Conservation (phyloP, 2,888 invertebrate species). For the Drosophila formosana region DNA sequence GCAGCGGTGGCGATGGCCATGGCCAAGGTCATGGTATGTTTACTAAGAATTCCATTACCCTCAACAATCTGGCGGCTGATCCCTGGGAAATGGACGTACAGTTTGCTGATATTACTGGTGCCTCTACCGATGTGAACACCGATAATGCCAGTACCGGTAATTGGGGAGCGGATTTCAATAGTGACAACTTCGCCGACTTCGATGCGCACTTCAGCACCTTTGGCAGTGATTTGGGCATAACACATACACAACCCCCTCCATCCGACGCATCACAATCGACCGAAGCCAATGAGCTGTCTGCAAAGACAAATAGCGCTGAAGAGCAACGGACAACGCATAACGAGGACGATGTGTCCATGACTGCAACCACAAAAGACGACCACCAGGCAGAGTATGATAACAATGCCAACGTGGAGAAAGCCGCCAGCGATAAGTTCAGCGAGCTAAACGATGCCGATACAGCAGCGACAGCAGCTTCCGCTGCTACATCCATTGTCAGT, state of each 20-base stretch:
- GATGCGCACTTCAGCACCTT: slow-evolving; percentile 83
- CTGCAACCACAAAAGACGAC: slow-evolving; percentile 38
- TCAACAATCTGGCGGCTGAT: slow-evolving; percentile 66
- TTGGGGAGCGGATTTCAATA: slow-evolving; percentile 80
- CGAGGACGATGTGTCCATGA: slow-evolving; percentile 46
- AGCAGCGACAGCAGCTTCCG: slow-evolving; percentile 35
- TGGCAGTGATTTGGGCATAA: slow-evolving; percentile 77
- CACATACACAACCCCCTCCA: slow-evolving; percentile 33
- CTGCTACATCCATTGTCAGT: slow-evolving; percentile 59
- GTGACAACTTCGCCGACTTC: slow-evolving; percentile 84
- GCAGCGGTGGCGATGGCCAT: slow-evolving; percentile 56
- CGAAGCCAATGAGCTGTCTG: slow-evolving; percentile 16
- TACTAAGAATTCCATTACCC: slow-evolving; percentile 63
- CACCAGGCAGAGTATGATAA: slow-evolving; percentile 80
- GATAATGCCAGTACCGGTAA: slow-evolving; percentile 53
- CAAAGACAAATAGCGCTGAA: slow-evolving; percentile 18
- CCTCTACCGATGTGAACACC: slow-evolving; percentile 46
- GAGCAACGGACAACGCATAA: slow-evolving; percentile 26
- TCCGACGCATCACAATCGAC: slow-evolving; percentile 9
- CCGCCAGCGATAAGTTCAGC: slow-evolving; percentile 48
- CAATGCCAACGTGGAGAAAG: slow-evolving; percentile 83
- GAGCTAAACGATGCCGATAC: slow-evolving; percentile 50
- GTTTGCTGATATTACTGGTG: slow-evolving; percentile 72
- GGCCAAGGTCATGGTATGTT: slow-evolving; percentile 62
- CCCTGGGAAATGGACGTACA: slow-evolving; percentile 82